Evolutionary conservation across 2,888 invertebrate species (phyloP), one percentile per base, ranked within the genome.

Genomic region (Bombyx huttoni): DNA sequence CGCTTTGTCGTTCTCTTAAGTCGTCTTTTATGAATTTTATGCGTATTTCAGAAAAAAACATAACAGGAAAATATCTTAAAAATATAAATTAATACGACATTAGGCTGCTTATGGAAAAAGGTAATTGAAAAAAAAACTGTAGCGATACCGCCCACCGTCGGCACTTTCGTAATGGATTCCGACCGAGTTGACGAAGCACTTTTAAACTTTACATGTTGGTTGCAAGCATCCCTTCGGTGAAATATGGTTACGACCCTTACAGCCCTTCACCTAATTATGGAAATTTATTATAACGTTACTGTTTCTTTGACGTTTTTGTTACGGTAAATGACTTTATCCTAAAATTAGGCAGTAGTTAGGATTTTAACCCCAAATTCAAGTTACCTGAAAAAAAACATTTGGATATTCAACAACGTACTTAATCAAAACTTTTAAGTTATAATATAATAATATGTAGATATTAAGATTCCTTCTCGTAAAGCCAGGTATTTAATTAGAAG

Each of bases 91-190:
- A 56, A 58, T 56, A 53, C 53, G 57, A 57, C 59, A 61, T 62
- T 62, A 62, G 55, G 58, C 58, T 53, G 40, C 55, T 58, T 52
- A 51, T 53, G 51, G 49, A 59, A 62, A 61, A 67, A 61, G 61
- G 61, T 65, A 69, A 69, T 68, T 63, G 60, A 59, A 59, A 65
- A 64, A 69, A 70, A 65, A 61, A 54, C 24, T 54, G 54, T 52
- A 55, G 46, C 61, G 46, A 48, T 46, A 52, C 50, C 52, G 34
- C 59, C 53, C 53, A 54, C 48, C 49, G 34, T 56, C 53, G 56
- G 54, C 54, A 55, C 57, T 61, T 58, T 54, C 51, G 53, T 51
- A 68, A 68, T 66, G 63, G 61, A 62, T 70, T 64, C 55, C 54
- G 64, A 58, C 52, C 58, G 56, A 57, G 58, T 62, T 63, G 64